phyloP scores from a whole-genome alignment of 2,888 invertebrate species.

The Ligdia adustata region DNA sequence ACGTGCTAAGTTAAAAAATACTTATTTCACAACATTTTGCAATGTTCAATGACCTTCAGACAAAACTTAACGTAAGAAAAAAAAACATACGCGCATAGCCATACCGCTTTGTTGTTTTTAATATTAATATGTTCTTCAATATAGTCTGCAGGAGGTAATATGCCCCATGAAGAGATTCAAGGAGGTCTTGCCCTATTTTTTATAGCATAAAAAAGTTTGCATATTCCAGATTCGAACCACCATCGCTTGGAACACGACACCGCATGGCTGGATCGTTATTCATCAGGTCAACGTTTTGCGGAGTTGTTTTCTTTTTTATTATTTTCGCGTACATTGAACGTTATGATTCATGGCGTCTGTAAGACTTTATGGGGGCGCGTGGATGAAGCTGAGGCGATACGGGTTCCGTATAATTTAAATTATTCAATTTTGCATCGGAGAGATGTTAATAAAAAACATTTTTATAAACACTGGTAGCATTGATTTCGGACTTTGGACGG shows the following conservation, averaged over 20 bases:
- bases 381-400: neutral
- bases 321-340: constrained; percentile 29
- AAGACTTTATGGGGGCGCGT: constrained; percentile 14
- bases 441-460: no score
- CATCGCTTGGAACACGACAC: constrained; percentile 25
- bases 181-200: constrained; percentile 17
- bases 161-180: neutral
- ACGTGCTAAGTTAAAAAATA: no score
- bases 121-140: neutral
- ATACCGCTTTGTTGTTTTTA: no score
- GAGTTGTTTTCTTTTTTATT: constrained; percentile 26
- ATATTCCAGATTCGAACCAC: constrained; percentile 5
- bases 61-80: no score
- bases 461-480: no score
- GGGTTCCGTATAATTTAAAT: no score
- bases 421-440: no score
- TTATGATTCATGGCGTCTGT: constrained; percentile 31
- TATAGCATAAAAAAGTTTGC: constrained; percentile 1
- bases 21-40: no score
- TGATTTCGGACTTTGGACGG: no score
- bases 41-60: no score
- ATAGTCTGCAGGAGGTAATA: constrained; percentile 7
- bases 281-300: constrained; percentile 32
- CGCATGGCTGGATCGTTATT: constrained; percentile 14
- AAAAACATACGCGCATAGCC: no score